Base-by-base conservation (phyloP, 2,797 vertebrate species). In the Danio albolineatus region DNA sequence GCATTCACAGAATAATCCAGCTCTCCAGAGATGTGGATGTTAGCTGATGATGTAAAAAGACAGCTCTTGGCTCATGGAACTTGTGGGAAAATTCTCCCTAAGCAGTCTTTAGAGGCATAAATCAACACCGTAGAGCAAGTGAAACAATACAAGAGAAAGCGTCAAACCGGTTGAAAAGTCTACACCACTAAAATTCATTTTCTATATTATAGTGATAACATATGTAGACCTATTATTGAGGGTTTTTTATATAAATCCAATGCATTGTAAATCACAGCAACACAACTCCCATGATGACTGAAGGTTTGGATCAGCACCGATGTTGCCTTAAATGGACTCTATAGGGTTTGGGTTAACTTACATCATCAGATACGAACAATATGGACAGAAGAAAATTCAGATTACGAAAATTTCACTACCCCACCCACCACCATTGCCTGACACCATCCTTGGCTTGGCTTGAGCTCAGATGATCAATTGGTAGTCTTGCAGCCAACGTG, bases 331-430 rank as follows among this genome's bases (percentile, higher is more conserved):
- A 82, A 90, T 84, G 83, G 89, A 88, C 87, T 90, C 87, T 88
- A 83, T 57, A 60, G 73, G 82, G 83, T 89, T 87, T 90, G 84
- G 87, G 85, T 83, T 81, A 71, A 84, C 81, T 87, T 87, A 53
- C 76, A 60, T 87, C 85, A 88, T 87, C 88, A 89, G 90, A 87
- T 90, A 62, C 89, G 87, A 85, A 88, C 90, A 90, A 92, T 92
- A 85, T 48, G 82, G 88, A 93, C 86, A 86, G 85, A 89, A 90
- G 91, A 90, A 92, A 90, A 92, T 65, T 88, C 90, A 88, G 90
- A 93, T 90, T 90, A 87, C 49, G 67, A 71, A 83, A 83, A 66
- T 60, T 74, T 78, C 65, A 59, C 57, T 38, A 61, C 72, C 65
- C 67, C 73, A 79, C 76, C 71, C 71, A 56, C 44, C n/a, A 10